phyloP scores from a whole-genome alignment of 2,113 vertebrate species.

The Triplophysa dalaica region DNA sequence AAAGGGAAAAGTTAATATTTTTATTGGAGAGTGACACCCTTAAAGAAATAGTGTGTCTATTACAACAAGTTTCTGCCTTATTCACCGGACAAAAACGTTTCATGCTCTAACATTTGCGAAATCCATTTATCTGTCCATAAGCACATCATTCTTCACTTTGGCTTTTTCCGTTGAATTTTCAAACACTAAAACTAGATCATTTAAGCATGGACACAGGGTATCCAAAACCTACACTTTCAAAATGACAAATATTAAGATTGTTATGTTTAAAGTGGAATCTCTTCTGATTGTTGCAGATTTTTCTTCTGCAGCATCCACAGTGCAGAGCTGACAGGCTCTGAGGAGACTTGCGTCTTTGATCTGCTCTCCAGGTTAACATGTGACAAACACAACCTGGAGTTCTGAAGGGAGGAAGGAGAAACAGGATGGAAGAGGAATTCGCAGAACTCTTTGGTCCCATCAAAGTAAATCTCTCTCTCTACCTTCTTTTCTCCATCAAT shows the following conservation, averaged over 20 bases:
- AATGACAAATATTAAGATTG: not conserved
- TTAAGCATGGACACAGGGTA: not conserved
- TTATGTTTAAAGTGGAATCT: not conserved
- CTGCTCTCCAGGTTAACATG: constrained; percentile 10
- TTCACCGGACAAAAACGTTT: constrained; percentile 18
- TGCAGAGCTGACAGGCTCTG: not conserved
- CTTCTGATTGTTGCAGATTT: not conserved
- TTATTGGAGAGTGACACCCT: too few relatives aligned
- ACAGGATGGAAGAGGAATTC: constrained; percentile 13
- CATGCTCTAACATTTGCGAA: constrained; percentile 30
- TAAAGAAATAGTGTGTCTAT: too few relatives aligned
- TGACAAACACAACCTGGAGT: constrained; percentile 10
- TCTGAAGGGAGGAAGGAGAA: constrained; percentile 25
- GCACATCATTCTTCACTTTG: not conserved
- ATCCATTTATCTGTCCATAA: constrained; percentile 39
- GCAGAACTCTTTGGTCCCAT: constrained; percentile 5
- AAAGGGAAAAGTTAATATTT: too few relatives aligned
- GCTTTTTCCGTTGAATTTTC: not conserved
- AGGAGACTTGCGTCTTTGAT: constrained; percentile 8
- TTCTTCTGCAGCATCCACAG: not conserved
- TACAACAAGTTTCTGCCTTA: too few relatives aligned
- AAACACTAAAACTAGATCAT: not conserved
- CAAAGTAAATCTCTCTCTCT: not conserved
- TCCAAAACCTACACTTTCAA: not conserved
- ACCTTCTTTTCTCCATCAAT: not conserved